These are phyloP conservation scores for Calameuta filiformis DNA, from an alignment of 2,888 invertebrate genomes.

Conservation along the genomic window DNA sequence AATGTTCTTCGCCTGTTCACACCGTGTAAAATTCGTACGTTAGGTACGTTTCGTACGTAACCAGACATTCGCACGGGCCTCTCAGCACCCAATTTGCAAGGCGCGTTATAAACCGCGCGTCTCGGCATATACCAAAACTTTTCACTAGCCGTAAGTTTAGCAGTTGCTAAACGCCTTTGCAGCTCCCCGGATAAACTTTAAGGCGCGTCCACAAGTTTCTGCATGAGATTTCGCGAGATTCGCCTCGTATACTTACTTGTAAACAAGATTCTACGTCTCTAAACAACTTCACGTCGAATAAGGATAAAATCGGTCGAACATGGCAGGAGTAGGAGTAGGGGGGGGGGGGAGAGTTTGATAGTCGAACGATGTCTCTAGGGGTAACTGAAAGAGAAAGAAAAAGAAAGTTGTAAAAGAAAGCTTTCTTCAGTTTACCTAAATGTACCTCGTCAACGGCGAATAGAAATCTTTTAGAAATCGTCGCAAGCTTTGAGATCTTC, in stretches of 20 bases:
- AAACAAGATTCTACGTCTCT: slow-evolving; percentile 16
- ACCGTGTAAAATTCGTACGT: background rate
- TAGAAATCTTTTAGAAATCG: background rate
- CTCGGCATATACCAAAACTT: background rate
- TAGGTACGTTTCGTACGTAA: background rate
- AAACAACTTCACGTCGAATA: slow-evolving; percentile 1
- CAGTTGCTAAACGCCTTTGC: slow-evolving; percentile 28
- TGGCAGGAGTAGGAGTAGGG: background rate
- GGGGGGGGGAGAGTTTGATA: background rate
- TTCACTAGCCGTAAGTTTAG: slow-evolving; percentile 10
- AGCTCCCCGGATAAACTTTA: slow-evolving; percentile 24
- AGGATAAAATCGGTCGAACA: background rate
- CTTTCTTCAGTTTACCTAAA: background rate
- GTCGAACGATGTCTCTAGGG: background rate
- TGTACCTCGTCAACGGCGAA: background rate
- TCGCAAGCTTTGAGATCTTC: background rate
- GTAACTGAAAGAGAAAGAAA: background rate
- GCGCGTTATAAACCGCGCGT: slow-evolving; percentile 1
- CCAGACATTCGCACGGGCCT: background rate
- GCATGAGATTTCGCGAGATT: slow-evolving; percentile 9
- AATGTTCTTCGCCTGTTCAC: slow-evolving; percentile 8
- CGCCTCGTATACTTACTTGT: slow-evolving; percentile 7
- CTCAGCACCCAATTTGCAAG: background rate
- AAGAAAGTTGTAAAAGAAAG: background rate
- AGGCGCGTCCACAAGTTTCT: slow-evolving; percentile 19